Evolutionary conservation across 2,888 invertebrate genomes (phyloP).

Genomic region (Corbicula japonica): DNA sequence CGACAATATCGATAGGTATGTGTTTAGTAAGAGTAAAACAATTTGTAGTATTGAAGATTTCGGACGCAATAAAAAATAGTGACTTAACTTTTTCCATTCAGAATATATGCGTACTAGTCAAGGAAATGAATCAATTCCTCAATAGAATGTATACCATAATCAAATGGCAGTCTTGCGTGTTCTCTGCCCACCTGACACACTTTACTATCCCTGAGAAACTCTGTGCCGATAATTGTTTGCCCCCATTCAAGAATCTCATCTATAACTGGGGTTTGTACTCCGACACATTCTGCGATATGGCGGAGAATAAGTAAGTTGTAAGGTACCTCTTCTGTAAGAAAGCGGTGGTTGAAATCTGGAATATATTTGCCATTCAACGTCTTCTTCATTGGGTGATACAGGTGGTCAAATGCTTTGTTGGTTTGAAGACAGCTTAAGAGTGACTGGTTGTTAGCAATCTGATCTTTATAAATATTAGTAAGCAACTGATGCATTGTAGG

Average conservation of each 20-base stretch:
- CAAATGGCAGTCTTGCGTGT: slow-evolving; percentile 65
- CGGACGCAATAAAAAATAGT: no score
- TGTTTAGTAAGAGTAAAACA: no score
- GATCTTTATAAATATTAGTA: slow-evolving; percentile 47
- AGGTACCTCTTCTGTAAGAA: slow-evolving; percentile 71
- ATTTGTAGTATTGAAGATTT: no score
- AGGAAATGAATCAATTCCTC: slow-evolving; percentile 28
- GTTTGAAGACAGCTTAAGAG: slow-evolving; percentile 56
- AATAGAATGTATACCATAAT: slow-evolving; percentile 58
- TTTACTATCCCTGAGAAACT: slow-evolving; percentile 64
- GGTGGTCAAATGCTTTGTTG: slow-evolving; percentile 62
- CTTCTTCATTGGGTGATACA: slow-evolving; percentile 60
- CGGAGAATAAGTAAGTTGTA: slow-evolving; percentile 68
- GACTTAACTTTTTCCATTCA: no score
- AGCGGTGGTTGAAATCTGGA: slow-evolving; percentile 67
- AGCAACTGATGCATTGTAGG: slow-evolving; percentile 55
- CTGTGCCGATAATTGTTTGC: slow-evolving; percentile 68
- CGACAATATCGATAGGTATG: no score
- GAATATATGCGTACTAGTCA: no score
- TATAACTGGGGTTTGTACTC: slow-evolving; percentile 65
- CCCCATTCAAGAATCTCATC: slow-evolving; percentile 74
- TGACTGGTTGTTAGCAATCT: slow-evolving; percentile 55
- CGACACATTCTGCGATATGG: slow-evolving; percentile 65
- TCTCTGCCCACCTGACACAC: slow-evolving; percentile 65
- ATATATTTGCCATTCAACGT: slow-evolving; percentile 52